Conservation (phyloP, 23 tunicate genomes). For the Phallusia fumigata region DNA sequence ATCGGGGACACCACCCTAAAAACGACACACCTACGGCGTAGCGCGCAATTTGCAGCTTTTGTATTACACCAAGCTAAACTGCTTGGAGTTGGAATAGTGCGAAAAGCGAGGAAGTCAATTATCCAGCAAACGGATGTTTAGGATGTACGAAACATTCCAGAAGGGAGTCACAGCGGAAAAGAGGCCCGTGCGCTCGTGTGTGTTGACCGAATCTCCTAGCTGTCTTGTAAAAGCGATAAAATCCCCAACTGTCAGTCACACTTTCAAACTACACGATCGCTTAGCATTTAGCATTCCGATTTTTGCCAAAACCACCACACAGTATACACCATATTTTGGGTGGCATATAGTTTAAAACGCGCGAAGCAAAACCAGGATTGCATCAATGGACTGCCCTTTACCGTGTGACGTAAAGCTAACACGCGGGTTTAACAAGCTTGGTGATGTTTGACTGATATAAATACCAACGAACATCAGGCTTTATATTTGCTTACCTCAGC, state of each 20-base stretch:
- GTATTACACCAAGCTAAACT: too few species aligned
- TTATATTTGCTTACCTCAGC: slow-evolving; percentile 7
- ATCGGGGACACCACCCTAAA: too few species aligned
- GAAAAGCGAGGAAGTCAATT: slow-evolving; percentile 5
- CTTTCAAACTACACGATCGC: too few species aligned
- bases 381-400: slow-evolving; percentile 11
- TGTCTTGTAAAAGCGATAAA: neutral
- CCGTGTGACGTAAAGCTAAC: neutral
- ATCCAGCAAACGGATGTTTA: slow-evolving; percentile 2
- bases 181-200: neutral
- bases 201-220: neutral
- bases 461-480: slow-evolving; percentile 9
- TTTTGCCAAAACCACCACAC: neutral
- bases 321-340: neutral
- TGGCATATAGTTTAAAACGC: neutral
- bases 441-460: slow-evolving; percentile 12
- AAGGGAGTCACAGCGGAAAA: slow-evolving; percentile 2
- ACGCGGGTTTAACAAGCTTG: neutral
- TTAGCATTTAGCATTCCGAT: neutral
- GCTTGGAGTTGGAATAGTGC: neutral
- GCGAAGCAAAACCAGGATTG: neutral
- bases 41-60: too few species aligned
- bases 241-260: slow-evolving; percentile 9
- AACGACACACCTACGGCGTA: too few species aligned
- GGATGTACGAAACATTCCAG: slow-evolving; percentile 13